Evolutionary conservation across 1,140 invertebrate genomes (phyloP).

Genomic region (Monochamus saltuarius): DNA sequence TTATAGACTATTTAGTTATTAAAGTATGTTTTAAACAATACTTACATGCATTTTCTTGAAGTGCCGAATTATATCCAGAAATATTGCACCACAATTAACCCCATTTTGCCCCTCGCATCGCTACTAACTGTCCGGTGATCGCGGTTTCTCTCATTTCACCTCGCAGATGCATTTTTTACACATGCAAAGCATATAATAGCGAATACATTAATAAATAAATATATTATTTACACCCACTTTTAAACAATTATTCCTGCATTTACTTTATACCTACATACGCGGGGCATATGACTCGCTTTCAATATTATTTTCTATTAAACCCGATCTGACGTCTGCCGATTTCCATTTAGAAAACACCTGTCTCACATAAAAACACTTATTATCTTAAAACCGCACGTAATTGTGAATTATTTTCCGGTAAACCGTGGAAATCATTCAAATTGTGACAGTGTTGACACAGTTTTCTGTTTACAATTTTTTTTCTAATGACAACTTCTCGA

Average conservation of each 20-base stretch:
- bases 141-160: slow-evolving; percentile 14
- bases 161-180: slow-evolving; percentile 14
- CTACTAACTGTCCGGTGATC: not conserved
- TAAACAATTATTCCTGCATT: slow-evolving; percentile 10
- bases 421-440: slow-evolving; percentile 9
- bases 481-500: not conserved
- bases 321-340: not conserved
- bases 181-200: slow-evolving; percentile 4
- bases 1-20: not conserved
- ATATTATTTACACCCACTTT: slow-evolving; percentile 19
- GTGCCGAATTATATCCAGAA: not conserved
- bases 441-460: slow-evolving; percentile 13
- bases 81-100: not conserved
- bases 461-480: slow-evolving; percentile 20
- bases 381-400: not conserved
- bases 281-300: slow-evolving; percentile 13
- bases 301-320: slow-evolving; percentile 4
- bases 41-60: slow-evolving; percentile 13
- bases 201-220: slow-evolving; percentile 22
- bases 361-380: slow-evolving; percentile 4
- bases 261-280: not conserved
- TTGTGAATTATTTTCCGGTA: slow-evolving; percentile 11
- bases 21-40: not conserved
- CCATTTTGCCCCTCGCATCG: not conserved
- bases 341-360: not conserved